Conservation (phyloP, 2,888 invertebrate genomes). For the Coenonympha glycerion region DNA sequence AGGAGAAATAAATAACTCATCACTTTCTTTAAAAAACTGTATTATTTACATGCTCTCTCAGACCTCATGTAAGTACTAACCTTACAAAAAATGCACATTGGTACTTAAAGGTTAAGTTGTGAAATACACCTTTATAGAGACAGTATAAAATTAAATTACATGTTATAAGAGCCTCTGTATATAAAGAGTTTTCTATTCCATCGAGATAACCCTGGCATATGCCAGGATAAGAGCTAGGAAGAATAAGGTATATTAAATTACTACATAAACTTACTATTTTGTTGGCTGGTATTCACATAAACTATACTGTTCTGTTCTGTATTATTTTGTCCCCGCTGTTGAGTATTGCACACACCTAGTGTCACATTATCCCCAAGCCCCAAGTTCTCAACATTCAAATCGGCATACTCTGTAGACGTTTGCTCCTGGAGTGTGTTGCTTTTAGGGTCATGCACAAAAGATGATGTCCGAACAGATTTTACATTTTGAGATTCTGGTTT, state of each 20-base stretch:
- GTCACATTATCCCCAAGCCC: conserved; percentile 7
- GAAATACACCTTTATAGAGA: too few relatives aligned
- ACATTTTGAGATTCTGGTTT: conserved; percentile 34
- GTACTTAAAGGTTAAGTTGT: too few relatives aligned
- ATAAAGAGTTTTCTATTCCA: too few relatives aligned
- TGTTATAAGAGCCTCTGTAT: too few relatives aligned
- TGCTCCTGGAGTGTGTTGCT: conserved; percentile 20
- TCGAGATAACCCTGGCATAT: too few relatives aligned
- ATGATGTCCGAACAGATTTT: conserved; percentile 27
- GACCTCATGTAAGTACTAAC: too few relatives aligned
- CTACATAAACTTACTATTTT: conserved; percentile 12
- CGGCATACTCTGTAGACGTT: conserved; percentile 14
- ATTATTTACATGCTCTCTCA: too few relatives aligned
- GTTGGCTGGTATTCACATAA: conserved; percentile 9
- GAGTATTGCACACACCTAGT: background rate
- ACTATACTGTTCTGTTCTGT: conserved; percentile 14
- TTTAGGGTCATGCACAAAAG: conserved; percentile 21
- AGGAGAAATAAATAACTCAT: too few relatives aligned
- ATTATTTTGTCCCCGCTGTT: conserved; percentile 13
- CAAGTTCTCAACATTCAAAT: conserved; percentile 4
- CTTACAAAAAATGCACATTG: too few relatives aligned
- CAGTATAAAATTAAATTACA: too few relatives aligned
- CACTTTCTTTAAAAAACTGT: too few relatives aligned
- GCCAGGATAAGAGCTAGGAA: too few relatives aligned
- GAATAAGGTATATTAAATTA: background rate